Evolutionary conservation across 2,113 vertebrate genomes (phyloP), one percentile per base, ranked within the genome.

Genomic region (Cottus gobio): DNA sequence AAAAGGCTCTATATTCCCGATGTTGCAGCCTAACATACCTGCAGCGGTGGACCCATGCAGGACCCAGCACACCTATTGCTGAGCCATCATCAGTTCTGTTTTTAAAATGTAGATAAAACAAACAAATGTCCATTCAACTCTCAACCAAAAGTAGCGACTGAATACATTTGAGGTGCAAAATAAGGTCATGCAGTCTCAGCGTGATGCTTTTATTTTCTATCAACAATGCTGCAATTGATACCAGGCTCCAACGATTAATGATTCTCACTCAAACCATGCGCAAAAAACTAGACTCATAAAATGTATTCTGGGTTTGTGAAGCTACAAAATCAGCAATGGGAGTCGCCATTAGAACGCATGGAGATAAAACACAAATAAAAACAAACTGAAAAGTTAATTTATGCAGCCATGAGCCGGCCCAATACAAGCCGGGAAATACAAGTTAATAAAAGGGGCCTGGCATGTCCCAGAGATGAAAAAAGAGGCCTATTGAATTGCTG

Each of bases 401-500:
- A 24, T 28, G 24, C 28, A 67, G 16, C 42, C 24, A 61, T 39
- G 18, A 58, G 42, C 50, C 28, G 2, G 28, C 7, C n/a, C 66
- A 74, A 57, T 22, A 52, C 12, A 46, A 62, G 64, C n/a, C n/a
- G n/a, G n/a, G n/a, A 69, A 74, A 57, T 22, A 52, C 12, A 46
- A 62, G 64, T 69, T 85, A 26, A 80, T 71, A 84, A 84, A 84
- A 74, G 64, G 52, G 85, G 52, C 71, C 86, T 77, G 77, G 72
- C 60, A 64, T 24, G 12, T 76, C 80, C 80, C 64, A 83, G 80
- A 24, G 31, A 79, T 83, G 78, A 56, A 61, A 80, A 88, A 84
- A 71, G 62, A 83, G 70, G 61, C 54, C 90, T 73, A 89, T 87
- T 92, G 87, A 92, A 85, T 69, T 80, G 88, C 54, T 91, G 87